Conservation (phyloP, 2,888 invertebrate species). For the Anoplius nigerrimus region DNA sequence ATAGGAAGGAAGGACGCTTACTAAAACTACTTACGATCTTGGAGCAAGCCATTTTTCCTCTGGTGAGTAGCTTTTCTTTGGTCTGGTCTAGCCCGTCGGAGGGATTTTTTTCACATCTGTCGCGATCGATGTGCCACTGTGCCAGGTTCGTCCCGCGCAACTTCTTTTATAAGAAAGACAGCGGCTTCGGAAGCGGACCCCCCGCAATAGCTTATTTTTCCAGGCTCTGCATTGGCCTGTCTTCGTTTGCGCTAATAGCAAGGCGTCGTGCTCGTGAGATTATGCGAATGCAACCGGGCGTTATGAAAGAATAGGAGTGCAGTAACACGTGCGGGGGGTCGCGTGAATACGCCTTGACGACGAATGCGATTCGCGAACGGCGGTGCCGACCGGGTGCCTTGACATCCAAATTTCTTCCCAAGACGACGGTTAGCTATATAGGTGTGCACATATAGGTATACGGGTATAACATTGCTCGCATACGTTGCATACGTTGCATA, state of each 20-base stretch:
- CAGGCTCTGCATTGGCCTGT: slow-evolving; percentile 50
- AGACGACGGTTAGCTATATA: slow-evolving; percentile 4
- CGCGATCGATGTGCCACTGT: slow-evolving; percentile 39
- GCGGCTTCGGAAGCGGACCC: too few species aligned
- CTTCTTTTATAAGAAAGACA: slow-evolving; percentile 63
- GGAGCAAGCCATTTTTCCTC: slow-evolving; percentile 59
- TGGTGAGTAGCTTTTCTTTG: slow-evolving; percentile 10
- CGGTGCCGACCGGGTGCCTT: slow-evolving; percentile 41
- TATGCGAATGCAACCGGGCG: slow-evolving; percentile 49
- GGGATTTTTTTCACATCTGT: slow-evolving; percentile 37
- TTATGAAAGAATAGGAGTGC: slow-evolving; percentile 54
- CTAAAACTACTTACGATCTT: slow-evolving; percentile 65
- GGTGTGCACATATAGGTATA: too few species aligned
- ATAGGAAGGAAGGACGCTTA: too few species aligned
- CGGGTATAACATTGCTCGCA: too few species aligned
- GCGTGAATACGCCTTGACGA: not conserved
- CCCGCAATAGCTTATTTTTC: slow-evolving; percentile 35
- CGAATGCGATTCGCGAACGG: too few species aligned
- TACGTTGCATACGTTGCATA: too few species aligned
- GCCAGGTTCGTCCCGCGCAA: slow-evolving; percentile 23
- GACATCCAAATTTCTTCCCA: slow-evolving; percentile 54
- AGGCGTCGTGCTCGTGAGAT: slow-evolving; percentile 57
- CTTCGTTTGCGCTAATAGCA: slow-evolving; percentile 51
- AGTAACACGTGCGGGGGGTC: slow-evolving; percentile 22
- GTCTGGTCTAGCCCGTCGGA: not conserved